Evolutionary conservation across 1,140 invertebrate species (phyloP), one percentile per base, ranked within the genome.

Genomic region (Hetaerina americana): DNA sequence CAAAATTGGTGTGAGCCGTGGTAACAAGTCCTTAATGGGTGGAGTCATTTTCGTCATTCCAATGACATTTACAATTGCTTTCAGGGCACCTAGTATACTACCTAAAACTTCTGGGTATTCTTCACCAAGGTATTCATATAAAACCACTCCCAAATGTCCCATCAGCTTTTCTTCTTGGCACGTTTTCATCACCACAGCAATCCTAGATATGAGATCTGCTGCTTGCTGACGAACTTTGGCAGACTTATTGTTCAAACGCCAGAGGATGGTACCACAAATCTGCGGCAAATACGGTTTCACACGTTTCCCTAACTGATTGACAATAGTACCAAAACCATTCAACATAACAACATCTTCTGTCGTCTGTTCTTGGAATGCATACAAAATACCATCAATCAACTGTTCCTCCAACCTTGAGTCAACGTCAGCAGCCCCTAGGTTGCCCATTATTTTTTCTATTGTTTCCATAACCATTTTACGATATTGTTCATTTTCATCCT

Each of bases 41-140:
- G 98, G 98, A 5, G 96, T 99, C 97, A 99, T 99, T 85, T 99
- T 99, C 0, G 96, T 98, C 97, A 99, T 99, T 77, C 97, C 97
- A 80, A 99, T 99, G 2, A 99, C 98, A 83, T 99, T 99, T 0
- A 99, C 97, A 77, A 99, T 99, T 0, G 93, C 95, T 84, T 99
- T 99, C 0, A 99, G 82, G 0, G 97, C 98, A 0, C 97, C 98
- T 5, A 99, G 84, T 80, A 99, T 99, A 66, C 95, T 98, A 71
- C 98, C 98, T 71, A 99, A 81, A 26, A 99, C 98, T 84, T 99
- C 98, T 0, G 98, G 98, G 80, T 99, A 99, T 82, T 99, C 97
- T 84, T 99, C 98, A 75, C 98, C 98, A 74, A 99, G 84, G 80
- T 99, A 99, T 83, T 99, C 98, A 79, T 99, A 99, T 68, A 99